phyloP scores from a whole-genome alignment of 2,113 vertebrate species.

The Centropus unirufus region DNA sequence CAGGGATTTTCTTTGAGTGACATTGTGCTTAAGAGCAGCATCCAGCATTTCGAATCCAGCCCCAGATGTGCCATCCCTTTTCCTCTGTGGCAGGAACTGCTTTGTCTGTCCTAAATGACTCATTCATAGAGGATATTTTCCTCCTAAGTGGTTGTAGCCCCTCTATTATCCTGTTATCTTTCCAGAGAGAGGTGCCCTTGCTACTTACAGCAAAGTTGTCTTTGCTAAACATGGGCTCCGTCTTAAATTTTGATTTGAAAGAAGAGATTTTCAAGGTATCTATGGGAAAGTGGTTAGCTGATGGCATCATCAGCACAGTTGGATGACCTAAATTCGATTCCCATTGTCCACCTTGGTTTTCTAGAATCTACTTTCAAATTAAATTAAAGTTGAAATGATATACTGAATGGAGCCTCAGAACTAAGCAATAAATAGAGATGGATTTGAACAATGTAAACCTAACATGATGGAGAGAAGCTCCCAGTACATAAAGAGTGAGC shows the following conservation, averaged over 20 bases:
- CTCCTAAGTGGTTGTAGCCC: background rate
- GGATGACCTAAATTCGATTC: background rate
- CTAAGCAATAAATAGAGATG: background rate
- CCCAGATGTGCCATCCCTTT: background rate
- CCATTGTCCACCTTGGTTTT: background rate
- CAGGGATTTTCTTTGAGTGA: background rate
- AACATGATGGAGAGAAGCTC: background rate
- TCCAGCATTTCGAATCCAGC: background rate
- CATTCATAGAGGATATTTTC: background rate
- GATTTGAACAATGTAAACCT: background rate
- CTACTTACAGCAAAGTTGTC: background rate
- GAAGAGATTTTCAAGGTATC: background rate
- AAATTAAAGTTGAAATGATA: slow-evolving; percentile 23
- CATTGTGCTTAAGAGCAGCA: background rate
- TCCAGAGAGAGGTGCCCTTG: background rate
- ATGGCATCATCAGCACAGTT: background rate
- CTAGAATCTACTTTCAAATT: background rate
- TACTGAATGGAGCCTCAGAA: background rate
- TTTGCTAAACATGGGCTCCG: background rate
- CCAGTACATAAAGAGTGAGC: background rate
- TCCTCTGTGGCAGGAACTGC: background rate
- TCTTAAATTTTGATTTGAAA: background rate
- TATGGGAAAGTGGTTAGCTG: background rate
- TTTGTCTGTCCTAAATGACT: background rate
- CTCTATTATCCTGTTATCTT: background rate